phyloP scores from a whole-genome alignment of 2,888 invertebrate genomes.

The Drosophila nigricruria region DNA sequence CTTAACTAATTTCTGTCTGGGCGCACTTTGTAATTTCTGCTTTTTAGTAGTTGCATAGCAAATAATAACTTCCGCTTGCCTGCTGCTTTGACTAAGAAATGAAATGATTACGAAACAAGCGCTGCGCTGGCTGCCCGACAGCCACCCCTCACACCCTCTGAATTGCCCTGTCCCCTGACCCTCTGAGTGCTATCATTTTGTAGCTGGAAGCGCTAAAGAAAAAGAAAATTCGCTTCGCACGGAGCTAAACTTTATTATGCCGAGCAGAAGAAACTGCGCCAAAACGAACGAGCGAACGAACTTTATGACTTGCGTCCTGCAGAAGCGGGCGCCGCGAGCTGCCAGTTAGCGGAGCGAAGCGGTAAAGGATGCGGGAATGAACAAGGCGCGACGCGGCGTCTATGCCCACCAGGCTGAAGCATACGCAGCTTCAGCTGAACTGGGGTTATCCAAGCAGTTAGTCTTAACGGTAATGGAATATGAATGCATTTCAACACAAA shows the following conservation, averaged over 20 bases:
- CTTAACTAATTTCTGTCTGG: slow-evolving; percentile 37
- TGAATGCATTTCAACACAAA: too few relatives aligned
- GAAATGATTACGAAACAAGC: slow-evolving; percentile 69
- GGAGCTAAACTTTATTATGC: slow-evolving; percentile 51
- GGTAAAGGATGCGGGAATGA: background rate
- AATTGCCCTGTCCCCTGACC: background rate
- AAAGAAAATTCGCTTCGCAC: slow-evolving; percentile 34
- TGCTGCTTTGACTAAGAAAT: slow-evolving; percentile 68
- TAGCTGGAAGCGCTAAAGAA: slow-evolving; percentile 40
- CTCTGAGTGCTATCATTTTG: slow-evolving; percentile 27
- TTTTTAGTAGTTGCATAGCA: slow-evolving; percentile 62
- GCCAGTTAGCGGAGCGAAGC: background rate
- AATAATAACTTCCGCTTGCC: slow-evolving; percentile 74
- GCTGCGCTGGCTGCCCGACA: slow-evolving; percentile 7
- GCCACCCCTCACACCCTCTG: background rate
- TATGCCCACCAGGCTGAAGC: slow-evolving; percentile 36
- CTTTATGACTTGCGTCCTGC: slow-evolving; percentile 31
- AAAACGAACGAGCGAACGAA: slow-evolving; percentile 33
- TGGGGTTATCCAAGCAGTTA: slow-evolving; percentile 16
- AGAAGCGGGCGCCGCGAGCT: background rate
- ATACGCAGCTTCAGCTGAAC: slow-evolving; percentile 5
- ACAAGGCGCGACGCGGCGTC: slow-evolving; percentile 18
- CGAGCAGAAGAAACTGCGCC: slow-evolving; percentile 30
- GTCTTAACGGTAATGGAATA: too few relatives aligned
- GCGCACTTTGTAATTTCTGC: slow-evolving; percentile 46